phyloP scores from a whole-genome alignment of 2,797 vertebrate species.

The Sebastiscus tertius region DNA sequence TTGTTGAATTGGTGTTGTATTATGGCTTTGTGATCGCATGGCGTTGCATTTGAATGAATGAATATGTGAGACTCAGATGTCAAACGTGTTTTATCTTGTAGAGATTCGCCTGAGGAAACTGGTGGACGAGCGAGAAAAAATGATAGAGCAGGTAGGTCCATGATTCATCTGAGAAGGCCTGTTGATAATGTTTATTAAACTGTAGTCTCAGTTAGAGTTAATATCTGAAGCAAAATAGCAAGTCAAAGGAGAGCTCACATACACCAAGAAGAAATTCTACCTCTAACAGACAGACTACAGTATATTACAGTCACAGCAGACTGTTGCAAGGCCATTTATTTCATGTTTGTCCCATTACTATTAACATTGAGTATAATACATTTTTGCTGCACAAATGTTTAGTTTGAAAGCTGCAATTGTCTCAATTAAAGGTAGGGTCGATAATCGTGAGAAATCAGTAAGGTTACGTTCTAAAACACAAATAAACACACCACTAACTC shows the following conservation, averaged over 20 bases:
- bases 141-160: slow-evolving; percentile 90
- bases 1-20: background rate
- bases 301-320: background rate
- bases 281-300: background rate
- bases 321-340: background rate
- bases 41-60: background rate
- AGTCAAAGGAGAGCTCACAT: background rate
- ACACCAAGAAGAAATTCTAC: background rate
- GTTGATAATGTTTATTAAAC: background rate
- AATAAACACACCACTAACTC: no score
- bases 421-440: background rate
- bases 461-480: no score
- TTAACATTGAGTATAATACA: background rate
- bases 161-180: background rate
- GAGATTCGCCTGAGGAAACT: slow-evolving; percentile 92
- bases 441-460: no score
- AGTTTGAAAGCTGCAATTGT: background rate
- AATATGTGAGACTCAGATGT: background rate
- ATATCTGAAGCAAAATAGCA: background rate
- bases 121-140: slow-evolving; percentile 90
- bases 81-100: slow-evolving; percentile 72
- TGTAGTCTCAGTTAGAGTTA: no score
- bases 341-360: background rate
- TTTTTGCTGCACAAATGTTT: background rate
- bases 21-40: background rate